phyloP scores from a whole-genome alignment of 2,888 invertebrate species.

The Icerya purchasi region DNA sequence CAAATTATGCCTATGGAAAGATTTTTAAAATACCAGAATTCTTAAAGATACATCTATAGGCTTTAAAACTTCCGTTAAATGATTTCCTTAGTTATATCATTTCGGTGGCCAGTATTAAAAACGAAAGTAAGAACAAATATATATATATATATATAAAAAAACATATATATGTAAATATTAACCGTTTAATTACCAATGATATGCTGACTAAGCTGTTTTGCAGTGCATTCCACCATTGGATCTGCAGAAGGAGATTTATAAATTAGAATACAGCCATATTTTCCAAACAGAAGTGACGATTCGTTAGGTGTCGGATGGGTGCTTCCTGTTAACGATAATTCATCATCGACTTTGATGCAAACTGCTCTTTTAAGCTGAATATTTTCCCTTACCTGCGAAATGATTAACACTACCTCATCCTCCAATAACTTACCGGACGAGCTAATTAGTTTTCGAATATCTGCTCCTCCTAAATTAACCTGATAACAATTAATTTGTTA shows the following conservation, averaged over 20 bases:
- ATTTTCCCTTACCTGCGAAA: constrained; percentile 81
- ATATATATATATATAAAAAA: too few species aligned
- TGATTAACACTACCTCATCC: constrained; percentile 62
- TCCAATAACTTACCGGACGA: constrained; percentile 46
- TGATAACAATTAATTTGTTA: too few species aligned
- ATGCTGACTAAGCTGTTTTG: constrained; percentile 70
- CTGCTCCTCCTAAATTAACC: constrained; percentile 33
- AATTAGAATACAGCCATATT: constrained; percentile 66
- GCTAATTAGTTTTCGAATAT: constrained; percentile 38
- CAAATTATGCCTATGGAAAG: too few species aligned
- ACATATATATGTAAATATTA: not conserved
- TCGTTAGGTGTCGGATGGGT: constrained; percentile 41
- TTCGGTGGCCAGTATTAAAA: too few species aligned
- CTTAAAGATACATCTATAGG: too few species aligned
- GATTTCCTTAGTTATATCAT: too few species aligned
- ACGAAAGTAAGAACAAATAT: too few species aligned
- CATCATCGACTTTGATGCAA: constrained; percentile 36
- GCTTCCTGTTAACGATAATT: constrained; percentile 36
- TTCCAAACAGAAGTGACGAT: constrained; percentile 31
- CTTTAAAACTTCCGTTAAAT: too few species aligned
- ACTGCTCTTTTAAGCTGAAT: constrained; percentile 56
- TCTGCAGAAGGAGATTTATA: constrained; percentile 30
- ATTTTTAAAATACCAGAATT: too few species aligned
- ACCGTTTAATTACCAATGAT: constrained; percentile 41
- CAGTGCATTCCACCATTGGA: constrained; percentile 28